Percentiles rank a stretch among this genome's conserved stretches.
These are phyloP conservation scores for Leptarthrus brevirostris DNA, from an alignment of 2,888 invertebrate genomes.

Conservation along the genomic window DNA sequence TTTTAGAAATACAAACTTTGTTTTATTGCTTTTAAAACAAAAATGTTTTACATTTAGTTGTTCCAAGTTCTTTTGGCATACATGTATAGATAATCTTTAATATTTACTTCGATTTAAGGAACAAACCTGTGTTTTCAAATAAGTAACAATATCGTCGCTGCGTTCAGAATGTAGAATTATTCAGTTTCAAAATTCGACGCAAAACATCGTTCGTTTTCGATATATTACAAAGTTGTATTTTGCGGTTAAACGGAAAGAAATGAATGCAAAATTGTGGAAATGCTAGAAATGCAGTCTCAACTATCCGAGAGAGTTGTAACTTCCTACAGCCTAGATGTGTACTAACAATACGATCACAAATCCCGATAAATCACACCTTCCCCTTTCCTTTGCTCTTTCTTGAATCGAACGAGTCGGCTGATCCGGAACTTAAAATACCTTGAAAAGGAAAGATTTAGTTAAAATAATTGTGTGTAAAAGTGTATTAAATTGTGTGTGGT, in stretches of 20 bases:
- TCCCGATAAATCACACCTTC: conserved; percentile 22
- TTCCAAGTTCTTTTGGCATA: conserved; percentile 14
- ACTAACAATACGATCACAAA: conserved; percentile 8
- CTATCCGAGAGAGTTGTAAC: not conserved
- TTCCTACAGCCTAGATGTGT: not conserved
- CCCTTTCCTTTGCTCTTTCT: conserved; percentile 36
- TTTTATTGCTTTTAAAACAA: conserved; percentile 42
- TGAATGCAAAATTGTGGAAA: not conserved
- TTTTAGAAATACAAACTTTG: conserved; percentile 42
- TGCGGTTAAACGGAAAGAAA: conserved; percentile 3
- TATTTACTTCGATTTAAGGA: conserved; percentile 1
- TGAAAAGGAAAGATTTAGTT: conserved; percentile 3
- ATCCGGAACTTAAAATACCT: conserved; percentile 47
- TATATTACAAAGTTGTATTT: conserved; percentile 29
- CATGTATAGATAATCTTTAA: not conserved
- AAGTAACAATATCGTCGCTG: not conserved
- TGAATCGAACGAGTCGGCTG: conserved; percentile 36
- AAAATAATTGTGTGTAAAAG: not conserved
- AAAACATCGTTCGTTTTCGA: conserved; percentile 8
- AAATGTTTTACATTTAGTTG: conserved; percentile 16
- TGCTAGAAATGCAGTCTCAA: conserved; percentile 24
- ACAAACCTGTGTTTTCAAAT: conserved; percentile 15
- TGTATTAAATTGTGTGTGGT: not conserved
- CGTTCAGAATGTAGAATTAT: not conserved
- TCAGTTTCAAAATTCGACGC: not conserved